A percentile compares a stretch with the other conserved stretches of the same genome.
phyloP scores from a whole-genome alignment of 1,140 invertebrate species.

The Vollenhovia emeryi region DNA sequence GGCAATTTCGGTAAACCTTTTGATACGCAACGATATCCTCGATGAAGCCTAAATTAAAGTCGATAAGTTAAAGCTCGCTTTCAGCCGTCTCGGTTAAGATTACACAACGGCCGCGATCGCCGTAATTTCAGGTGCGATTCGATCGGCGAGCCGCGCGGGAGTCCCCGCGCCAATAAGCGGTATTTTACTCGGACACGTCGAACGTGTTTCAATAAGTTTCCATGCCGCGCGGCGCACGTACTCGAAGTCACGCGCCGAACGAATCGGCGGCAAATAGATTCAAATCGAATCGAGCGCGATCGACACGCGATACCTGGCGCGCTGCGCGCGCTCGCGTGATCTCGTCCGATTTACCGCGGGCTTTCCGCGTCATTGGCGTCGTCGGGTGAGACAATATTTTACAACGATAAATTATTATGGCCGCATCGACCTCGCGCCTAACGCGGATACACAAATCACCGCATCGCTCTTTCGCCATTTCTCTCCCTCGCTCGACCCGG shows the following conservation, averaged over 20 bases:
- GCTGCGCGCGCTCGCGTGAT: constrained; percentile 66
- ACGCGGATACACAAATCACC: constrained; percentile 77
- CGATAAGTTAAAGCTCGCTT: neutral
- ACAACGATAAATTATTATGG: constrained; percentile 79
- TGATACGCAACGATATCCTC: neutral
- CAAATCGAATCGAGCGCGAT: constrained; percentile 62
- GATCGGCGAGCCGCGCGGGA: neutral
- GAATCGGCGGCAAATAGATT: constrained; percentile 50
- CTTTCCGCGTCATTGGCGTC: constrained; percentile 71
- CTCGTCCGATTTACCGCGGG: constrained; percentile 67
- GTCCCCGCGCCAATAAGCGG: constrained; percentile 4
- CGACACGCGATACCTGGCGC: constrained; percentile 32
- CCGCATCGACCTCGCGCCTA: constrained; percentile 69
- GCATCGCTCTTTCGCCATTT: constrained; percentile 67
- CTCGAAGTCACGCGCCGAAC: constrained; percentile 44
- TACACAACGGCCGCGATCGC: neutral
- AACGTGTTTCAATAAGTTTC: constrained; percentile 52
- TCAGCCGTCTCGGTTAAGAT: neutral
- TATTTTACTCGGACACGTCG: constrained; percentile 36
- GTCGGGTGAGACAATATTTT: constrained; percentile 75
- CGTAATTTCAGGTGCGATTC: constrained; percentile 18
- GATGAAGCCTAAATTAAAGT: neutral
- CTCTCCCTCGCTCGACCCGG: constrained; percentile 65
- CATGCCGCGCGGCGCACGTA: constrained; percentile 25
- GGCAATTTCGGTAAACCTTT: neutral